phyloP scores from a whole-genome alignment of 2,113 vertebrate genomes.

The Dromaius novaehollandiae region DNA sequence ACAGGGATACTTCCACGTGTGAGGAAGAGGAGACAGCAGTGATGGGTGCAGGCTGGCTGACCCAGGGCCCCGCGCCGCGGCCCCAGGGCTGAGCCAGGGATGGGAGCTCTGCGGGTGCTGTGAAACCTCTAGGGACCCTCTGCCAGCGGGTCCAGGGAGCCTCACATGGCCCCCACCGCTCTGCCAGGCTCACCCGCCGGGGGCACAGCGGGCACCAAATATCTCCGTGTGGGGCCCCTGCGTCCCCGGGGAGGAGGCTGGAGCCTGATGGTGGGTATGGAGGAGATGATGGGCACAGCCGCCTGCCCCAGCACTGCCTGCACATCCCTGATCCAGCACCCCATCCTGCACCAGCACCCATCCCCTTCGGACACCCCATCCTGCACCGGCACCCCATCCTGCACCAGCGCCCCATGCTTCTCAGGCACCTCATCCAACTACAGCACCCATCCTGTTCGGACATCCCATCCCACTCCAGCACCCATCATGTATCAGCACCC shows the following conservation, averaged over 20 bases:
- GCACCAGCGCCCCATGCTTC: no score
- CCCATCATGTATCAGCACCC: no score
- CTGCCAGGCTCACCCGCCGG: no score
- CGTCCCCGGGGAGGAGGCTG: background rate
- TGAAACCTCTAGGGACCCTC: background rate
- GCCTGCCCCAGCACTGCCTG: background rate
- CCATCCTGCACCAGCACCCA: background rate
- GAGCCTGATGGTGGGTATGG: background rate
- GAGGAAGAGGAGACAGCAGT: background rate
- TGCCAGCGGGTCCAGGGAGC: rapidly evolving
- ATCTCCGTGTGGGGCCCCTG: background rate
- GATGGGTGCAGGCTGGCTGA: background rate
- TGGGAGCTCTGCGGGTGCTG: background rate
- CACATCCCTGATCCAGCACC: background rate
- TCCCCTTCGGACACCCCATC: no score
- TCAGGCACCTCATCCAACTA: no score
- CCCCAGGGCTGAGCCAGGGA: background rate
- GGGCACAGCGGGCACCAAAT: background rate
- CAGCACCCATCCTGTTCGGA: no score
- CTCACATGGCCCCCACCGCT: background rate
- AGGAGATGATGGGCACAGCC: background rate
- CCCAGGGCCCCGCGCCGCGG: background rate
- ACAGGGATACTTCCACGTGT: background rate
- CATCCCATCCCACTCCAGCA: no score
- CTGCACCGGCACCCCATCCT: no score